phyloP scores from a whole-genome alignment of 1,140 invertebrate species.

The Pseudomyrmex cubaensis region DNA sequence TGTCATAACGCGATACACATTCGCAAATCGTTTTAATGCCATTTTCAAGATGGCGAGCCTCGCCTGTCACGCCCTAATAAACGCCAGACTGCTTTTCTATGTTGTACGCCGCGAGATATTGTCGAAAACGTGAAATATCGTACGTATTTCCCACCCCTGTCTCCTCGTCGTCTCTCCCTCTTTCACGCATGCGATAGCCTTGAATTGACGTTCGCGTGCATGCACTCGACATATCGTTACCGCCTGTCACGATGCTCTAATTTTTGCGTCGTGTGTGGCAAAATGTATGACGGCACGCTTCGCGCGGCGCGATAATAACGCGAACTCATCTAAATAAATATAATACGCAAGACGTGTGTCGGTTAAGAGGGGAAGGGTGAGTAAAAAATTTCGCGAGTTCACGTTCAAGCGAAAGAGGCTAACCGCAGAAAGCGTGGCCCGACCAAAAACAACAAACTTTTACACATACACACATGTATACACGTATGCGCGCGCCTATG shows the following conservation, averaged over 20 bases:
- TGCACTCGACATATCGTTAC: slow-evolving; percentile 53
- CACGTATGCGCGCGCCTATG: too few species aligned
- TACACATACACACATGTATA: too few species aligned
- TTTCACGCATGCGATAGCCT: slow-evolving; percentile 54
- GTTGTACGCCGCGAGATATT: slow-evolving; percentile 39
- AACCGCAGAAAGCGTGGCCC: too few species aligned
- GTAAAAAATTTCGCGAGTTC: neutral
- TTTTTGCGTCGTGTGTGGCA: slow-evolving; percentile 33
- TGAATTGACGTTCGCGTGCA: slow-evolving; percentile 58
- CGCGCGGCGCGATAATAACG: slow-evolving; percentile 2
- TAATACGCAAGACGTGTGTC: neutral
- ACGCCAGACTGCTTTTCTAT: slow-evolving; percentile 54
- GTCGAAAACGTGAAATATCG: slow-evolving; percentile 47
- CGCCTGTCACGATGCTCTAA: slow-evolving; percentile 53
- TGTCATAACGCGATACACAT: slow-evolving; percentile 50
- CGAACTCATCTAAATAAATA: neutral
- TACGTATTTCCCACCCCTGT: neutral
- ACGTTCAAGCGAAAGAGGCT: neutral
- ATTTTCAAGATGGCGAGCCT: slow-evolving; percentile 52
- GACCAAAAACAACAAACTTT: too few species aligned
- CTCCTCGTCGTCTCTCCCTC: neutral
- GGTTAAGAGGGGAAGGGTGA: too few species aligned
- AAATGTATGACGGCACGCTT: neutral
- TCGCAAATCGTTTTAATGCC: slow-evolving; percentile 53
- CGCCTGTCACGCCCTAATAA: slow-evolving; percentile 56